Evolutionary conservation across 1,140 invertebrate genomes (phyloP), one percentile per base, ranked within the genome.

Genomic region (Chironomus tepperi): DNA sequence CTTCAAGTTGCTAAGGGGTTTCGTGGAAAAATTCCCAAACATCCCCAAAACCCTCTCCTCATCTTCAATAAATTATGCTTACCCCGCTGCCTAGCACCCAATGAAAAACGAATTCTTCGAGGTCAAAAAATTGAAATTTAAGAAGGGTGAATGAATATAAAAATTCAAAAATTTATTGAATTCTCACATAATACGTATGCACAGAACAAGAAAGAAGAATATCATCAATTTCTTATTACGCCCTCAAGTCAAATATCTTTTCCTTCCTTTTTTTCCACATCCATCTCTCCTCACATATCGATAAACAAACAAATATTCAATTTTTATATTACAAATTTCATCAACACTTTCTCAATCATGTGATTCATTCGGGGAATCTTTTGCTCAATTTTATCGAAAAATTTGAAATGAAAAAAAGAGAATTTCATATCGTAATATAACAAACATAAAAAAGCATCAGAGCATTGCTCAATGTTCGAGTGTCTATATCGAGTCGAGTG

Each of bases 241-340:
- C 47, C 47, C 47, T 57, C 0, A 57, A 57, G 47, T 57, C 47
- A 57, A 57, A 57, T 15, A 57, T 57, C 24, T 34, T 34, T 34
- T 34, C 47, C 47, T 57, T 57, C 47, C 47, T 57, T 57, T 15
- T n/a, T 0, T 3, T 57, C 12, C 12, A 57, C 47, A 57, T 34
- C 24, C 24, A 12, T 57, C 47, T 57, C 47, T 57, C 47, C 3
- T 5, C n/a, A 9, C 43, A 57, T 57, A 57, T 57, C 47, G 47
- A 57, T 57, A 57, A 57, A 57, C 47, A 57, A 57, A 57, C 47
- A 57, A 57, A 57, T 57, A 57, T 57, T 57, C 47, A 57, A 57
- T 57, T 57, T 34, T 57, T 57, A 57, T 57, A 57, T 57, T 57
- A 57, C n/a, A 57, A 57, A 57, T 57, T 57, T 57, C n/a, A 57